phyloP scores from a whole-genome alignment of 2,113 vertebrate genomes.

The Lampris megalopsis region DNA sequence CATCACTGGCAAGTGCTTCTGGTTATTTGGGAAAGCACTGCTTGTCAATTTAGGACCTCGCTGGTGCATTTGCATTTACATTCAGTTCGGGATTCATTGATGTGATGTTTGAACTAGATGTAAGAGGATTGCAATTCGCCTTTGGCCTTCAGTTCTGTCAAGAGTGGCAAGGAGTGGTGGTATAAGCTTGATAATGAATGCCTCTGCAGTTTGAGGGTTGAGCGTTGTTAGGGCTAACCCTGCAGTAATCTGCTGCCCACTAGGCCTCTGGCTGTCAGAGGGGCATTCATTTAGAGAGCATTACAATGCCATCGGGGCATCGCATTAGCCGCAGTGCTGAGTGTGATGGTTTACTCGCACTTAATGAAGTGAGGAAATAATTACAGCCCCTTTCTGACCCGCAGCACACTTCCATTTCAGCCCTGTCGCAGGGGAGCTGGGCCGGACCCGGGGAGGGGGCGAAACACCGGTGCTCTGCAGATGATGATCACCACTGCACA shows the following conservation, averaged over 20 bases:
- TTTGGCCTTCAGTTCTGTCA: constrained; percentile 53
- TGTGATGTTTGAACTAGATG: constrained; percentile 48
- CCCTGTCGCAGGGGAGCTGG: constrained; percentile 66
- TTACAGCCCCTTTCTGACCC: constrained; percentile 83
- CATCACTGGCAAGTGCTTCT: constrained; percentile 51
- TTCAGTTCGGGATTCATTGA: constrained; percentile 65
- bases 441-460: constrained; percentile 56
- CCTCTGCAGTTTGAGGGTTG: constrained; percentile 57
- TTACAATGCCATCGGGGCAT: constrained; percentile 82
- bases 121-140: constrained; percentile 61
- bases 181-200: constrained; percentile 73
- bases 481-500: constrained; percentile 72
- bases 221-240: constrained; percentile 73
- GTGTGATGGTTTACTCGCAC: constrained; percentile 82
- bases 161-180: constrained; percentile 40
- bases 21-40: constrained; percentile 51
- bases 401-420: constrained; percentile 79
- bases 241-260: constrained; percentile 78
- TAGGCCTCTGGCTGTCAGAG: constrained; percentile 75
- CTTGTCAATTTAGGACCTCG: constrained; percentile 50
- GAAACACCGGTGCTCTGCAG: constrained; percentile 67
- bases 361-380: constrained; percentile 87
- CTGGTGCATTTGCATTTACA: constrained; percentile 65
- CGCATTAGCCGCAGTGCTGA: constrained; percentile 81
- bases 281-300: constrained; percentile 81